Evolutionary conservation across 2,797 vertebrate species (phyloP).

Genomic region (Typhlichthys subterraneus): DNA sequence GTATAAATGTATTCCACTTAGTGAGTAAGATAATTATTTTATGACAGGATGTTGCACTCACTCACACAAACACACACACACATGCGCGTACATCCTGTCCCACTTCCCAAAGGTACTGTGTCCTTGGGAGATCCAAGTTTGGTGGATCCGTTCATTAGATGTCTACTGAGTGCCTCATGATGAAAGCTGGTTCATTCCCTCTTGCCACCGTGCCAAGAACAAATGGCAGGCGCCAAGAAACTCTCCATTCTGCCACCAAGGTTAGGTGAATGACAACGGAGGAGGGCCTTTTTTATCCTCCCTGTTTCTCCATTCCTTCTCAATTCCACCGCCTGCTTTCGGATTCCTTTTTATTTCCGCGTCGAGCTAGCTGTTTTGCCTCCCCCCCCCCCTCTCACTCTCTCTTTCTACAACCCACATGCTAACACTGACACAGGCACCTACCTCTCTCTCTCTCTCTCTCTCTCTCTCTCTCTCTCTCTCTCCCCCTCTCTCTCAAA

Average conservation of each 20-base stretch:
- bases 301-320: not conserved
- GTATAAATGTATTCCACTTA: slow-evolving; percentile 7
- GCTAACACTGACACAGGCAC: not conserved
- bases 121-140: slow-evolving; percentile 67
- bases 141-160: slow-evolving; percentile 66
- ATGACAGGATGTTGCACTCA: not conserved
- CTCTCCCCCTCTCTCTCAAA: slow-evolving; percentile 4
- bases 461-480: slow-evolving; percentile 5
- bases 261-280: slow-evolving; percentile 71
- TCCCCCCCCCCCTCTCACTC: not conserved
- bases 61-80: slow-evolving; percentile 3
- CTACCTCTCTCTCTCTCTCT: not conserved
- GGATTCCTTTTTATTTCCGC: slow-evolving; percentile 7
- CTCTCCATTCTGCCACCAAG: slow-evolving; percentile 69
- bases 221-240: slow-evolving; percentile 69
- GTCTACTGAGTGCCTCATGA: slow-evolving; percentile 72
- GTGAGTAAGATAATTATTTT: not conserved
- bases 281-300: slow-evolving; percentile 20
- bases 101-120: slow-evolving; percentile 43
- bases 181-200: slow-evolving; percentile 68
- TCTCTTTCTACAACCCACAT: not conserved
- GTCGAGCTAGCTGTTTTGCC: not conserved
- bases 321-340: not conserved
- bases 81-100: slow-evolving; percentile 29
- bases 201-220: slow-evolving; percentile 65